phyloP scores from a whole-genome alignment of 2,113 vertebrate species.

The Gymnobelideus leadbeateri region DNA sequence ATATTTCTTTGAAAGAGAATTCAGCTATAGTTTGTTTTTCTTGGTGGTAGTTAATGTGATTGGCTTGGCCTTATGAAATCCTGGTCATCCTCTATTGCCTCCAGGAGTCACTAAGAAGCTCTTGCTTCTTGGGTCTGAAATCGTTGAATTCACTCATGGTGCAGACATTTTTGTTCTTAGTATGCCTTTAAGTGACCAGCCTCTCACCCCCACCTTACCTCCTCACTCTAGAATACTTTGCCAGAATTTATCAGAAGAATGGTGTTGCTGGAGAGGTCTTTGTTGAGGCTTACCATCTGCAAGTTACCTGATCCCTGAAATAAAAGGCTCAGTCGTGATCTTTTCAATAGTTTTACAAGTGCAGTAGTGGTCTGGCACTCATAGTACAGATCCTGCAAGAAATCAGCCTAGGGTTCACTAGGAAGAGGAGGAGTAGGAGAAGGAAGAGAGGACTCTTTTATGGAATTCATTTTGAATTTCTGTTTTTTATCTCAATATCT shows the following conservation, averaged over 20 bases:
- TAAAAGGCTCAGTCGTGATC: background rate
- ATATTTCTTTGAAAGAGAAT: background rate
- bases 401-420: background rate
- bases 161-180: constrained; percentile 14
- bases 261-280: background rate
- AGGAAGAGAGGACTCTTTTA: background rate
- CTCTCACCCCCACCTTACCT: background rate
- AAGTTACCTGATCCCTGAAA: background rate
- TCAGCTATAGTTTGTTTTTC: background rate
- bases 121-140: constrained; percentile 13
- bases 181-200: background rate
- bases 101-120: constrained; percentile 41
- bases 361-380: background rate
- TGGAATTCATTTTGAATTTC: background rate
- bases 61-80: background rate
- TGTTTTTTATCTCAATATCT: background rate
- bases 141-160: background rate
- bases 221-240: constrained; percentile 7
- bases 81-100: background rate
- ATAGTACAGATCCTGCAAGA: background rate
- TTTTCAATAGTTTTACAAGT: background rate
- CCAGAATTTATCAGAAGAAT: constrained; percentile 38
- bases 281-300: background rate
- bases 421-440: background rate
- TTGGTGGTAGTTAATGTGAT: background rate